Percentiles rank a stretch among this genome's conserved stretches.
Evolutionary conservation across 2,888 invertebrate genomes (phyloP).

Genomic region (Eupsilia transversa): DNA sequence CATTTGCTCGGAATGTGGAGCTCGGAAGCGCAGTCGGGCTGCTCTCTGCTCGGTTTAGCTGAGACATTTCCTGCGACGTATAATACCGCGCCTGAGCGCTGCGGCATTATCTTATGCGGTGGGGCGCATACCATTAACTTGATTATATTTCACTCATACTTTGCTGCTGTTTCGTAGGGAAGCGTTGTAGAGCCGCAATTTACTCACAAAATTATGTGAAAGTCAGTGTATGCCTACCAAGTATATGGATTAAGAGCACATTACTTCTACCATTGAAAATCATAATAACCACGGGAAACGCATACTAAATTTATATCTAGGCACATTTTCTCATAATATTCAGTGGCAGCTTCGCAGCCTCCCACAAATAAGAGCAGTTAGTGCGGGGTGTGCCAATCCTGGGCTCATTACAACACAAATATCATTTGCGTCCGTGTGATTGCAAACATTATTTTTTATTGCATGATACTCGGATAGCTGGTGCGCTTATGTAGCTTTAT

Average conservation of each 20-base stretch:
- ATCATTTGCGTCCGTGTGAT: conserved; percentile 38
- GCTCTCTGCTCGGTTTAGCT: conserved; percentile 10
- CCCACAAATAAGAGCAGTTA: background rate
- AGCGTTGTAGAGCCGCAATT: background rate
- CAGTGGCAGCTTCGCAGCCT: background rate
- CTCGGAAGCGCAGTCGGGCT: background rate
- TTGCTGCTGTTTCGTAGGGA: conserved; percentile 19
- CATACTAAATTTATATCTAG: background rate
- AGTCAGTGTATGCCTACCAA: background rate
- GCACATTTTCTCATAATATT: background rate
- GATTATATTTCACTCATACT: conserved; percentile 48
- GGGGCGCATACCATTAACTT: conserved; percentile 56
- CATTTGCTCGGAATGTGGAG: conserved; percentile 39
- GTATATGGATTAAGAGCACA: too few species aligned
- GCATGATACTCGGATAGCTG: conserved; percentile 2
- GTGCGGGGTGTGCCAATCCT: conserved; percentile 26
- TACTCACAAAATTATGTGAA: background rate
- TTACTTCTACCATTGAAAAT: background rate
- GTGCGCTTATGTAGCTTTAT: conserved; percentile 4
- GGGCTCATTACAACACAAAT: conserved; percentile 40
- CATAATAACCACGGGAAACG: background rate
- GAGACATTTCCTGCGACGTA: conserved; percentile 27
- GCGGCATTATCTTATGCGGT: conserved; percentile 52
- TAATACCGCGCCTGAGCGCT: conserved; percentile 41
- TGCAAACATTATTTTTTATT: conserved; percentile 37